Base-by-base conservation (phyloP, 2,113 vertebrate species). In the Chaetura pelagica region DNA sequence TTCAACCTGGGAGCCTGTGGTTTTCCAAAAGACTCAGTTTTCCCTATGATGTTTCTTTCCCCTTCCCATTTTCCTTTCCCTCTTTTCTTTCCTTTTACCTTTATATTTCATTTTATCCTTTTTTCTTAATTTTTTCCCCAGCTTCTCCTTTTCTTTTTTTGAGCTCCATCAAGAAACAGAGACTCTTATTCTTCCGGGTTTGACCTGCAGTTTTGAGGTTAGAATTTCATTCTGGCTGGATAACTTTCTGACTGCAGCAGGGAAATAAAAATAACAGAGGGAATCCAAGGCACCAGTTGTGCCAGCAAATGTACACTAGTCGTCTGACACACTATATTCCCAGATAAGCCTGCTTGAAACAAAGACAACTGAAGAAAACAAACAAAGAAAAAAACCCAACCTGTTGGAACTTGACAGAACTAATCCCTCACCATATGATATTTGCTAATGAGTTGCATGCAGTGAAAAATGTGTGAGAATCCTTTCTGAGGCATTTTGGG, bases 341-440 rank as follows among this genome's bases (percentile, higher is more conserved):
- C 40, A 88, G 83, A 78, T 61, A 82, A 79, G 55, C 66, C 81
- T 62, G 27, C 79, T 68, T 86, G 84, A 96, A 87, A 96, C 86
- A 95, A 96, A 92, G 96, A 75, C 76, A 89, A 64, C 57, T 61
- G 76, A 81, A 86, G 78, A 87, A 94, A 94, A 89, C 76, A 96
- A 96, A 83, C 84, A 93, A 91, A 79, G 30, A 55, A 81, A 87
- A 48, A 18, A 0, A 0, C 21, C 76, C 57, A 75, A 23, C 72
- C 86, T 73, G 51, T 32, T 82, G 59, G 67, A 96, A 61, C 38
- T 29, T 34, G 46, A 26, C 55, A 59, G 90, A 90, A 67, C 49
- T 62, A 87, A 73, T 79, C 90, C 51, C 54, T 93, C 29, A 0
- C 77, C 48, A 76, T 91, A 79, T 35, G 40, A 71, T 88, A 84